phyloP scores from a whole-genome alignment of 2,888 invertebrate species.

The Limnephilus rhombicus region DNA sequence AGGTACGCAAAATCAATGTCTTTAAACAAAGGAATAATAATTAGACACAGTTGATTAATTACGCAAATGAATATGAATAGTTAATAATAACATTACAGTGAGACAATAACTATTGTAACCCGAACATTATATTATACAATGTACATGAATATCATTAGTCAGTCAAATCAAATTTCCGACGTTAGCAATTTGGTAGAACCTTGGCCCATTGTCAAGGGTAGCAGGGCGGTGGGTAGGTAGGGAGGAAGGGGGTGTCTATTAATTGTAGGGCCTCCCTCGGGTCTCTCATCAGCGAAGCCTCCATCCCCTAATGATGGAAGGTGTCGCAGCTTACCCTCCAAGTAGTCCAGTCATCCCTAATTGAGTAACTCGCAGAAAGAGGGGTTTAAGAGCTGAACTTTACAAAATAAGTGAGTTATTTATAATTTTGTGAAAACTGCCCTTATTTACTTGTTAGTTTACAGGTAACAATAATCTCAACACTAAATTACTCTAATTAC shows the following conservation, averaged over 20 bases:
- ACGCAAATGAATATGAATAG: background rate
- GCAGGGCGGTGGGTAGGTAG: background rate
- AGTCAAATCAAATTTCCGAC: background rate
- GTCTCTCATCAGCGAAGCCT: background rate
- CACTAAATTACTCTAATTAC: too few relatives aligned
- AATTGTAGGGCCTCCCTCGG: background rate
- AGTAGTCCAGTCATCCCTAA: background rate
- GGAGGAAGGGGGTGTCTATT: background rate
- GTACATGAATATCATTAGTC: background rate
- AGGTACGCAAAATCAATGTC: background rate
- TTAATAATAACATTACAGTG: background rate
- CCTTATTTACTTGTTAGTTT: too few relatives aligned
- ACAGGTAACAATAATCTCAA: too few relatives aligned
- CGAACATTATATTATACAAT: background rate
- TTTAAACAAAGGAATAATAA: background rate
- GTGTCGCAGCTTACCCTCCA: background rate
- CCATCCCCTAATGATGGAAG: background rate
- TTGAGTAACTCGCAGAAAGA: background rate
- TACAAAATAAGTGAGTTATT: background rate
- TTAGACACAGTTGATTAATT: background rate
- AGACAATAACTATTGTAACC: background rate
- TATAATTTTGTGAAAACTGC: too few relatives aligned
- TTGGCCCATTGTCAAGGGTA: background rate
- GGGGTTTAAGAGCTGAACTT: background rate
- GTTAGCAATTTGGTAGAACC: background rate